Evolutionary conservation across 2,797 vertebrate species (phyloP).

Genomic region (Pseudocheirus occidentalis): DNA sequence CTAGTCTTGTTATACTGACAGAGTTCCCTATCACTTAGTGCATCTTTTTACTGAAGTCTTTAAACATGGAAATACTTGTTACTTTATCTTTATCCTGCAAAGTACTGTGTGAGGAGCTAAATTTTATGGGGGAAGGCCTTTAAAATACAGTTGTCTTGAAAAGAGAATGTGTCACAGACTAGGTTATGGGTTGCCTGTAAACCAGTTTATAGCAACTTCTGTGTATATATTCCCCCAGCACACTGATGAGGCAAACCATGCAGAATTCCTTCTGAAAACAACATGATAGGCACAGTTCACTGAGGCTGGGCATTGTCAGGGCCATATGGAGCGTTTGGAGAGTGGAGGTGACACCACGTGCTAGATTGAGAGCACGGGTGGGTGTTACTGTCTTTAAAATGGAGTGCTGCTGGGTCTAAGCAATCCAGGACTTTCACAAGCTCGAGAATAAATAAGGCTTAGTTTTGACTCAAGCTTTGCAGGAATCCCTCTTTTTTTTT

Average conservation of each 20-base stretch:
- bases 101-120: conserved; percentile 65
- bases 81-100: conserved; percentile 59
- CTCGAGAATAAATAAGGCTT: background rate
- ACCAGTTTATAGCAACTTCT: conserved; percentile 72
- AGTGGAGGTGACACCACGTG: background rate
- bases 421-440: background rate
- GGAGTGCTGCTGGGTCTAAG: background rate
- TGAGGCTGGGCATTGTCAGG: background rate
- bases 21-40: conserved; percentile 47
- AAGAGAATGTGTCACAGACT: conserved; percentile 62
- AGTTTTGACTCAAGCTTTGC: background rate
- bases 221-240: conserved; percentile 45
- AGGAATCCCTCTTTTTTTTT: background rate
- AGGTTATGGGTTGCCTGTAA: conserved; percentile 76
- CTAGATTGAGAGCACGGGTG: background rate
- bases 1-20: conserved; percentile 55
- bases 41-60: conserved; percentile 50
- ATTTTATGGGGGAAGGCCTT: conserved; percentile 74
- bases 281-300: background rate
- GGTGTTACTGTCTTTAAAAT: background rate
- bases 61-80: conserved; percentile 42
- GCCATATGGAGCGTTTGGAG: background rate
- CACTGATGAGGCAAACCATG: background rate
- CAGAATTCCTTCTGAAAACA: conserved; percentile 4
- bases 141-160: conserved; percentile 72